phyloP scores from a whole-genome alignment of 2,888 invertebrate genomes.

The Eueremaeus valkanovi region DNA sequence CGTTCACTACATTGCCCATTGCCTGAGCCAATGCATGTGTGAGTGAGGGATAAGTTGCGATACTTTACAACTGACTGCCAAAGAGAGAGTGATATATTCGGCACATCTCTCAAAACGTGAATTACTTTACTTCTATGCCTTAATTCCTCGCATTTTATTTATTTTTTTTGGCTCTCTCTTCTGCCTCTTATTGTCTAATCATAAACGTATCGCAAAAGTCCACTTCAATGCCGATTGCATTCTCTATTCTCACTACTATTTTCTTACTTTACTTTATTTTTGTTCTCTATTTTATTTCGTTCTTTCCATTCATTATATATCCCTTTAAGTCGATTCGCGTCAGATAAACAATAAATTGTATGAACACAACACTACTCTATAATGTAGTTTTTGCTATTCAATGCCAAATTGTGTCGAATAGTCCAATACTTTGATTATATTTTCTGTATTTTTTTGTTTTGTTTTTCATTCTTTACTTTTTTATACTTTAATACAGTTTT shows the following conservation, averaged over 20 bases:
- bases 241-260: background rate
- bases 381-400: too few relatives aligned
- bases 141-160: background rate
- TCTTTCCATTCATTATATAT: conserved; percentile 7
- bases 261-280: background rate
- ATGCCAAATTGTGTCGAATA: too few relatives aligned
- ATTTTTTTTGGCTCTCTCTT: background rate
- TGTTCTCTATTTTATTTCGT: background rate
- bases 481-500: too few relatives aligned
- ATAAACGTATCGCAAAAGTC: conserved; percentile 4
- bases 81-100: background rate
- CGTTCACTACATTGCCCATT: too few relatives aligned
- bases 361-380: background rate
- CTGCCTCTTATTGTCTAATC: background rate
- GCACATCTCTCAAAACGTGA: background rate
- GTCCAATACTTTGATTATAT: background rate
- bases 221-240: background rate
- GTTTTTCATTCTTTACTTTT: background rate
- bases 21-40: background rate
- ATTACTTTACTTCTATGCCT: background rate
- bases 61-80: background rate
- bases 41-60: background rate
- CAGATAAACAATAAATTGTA: conserved; percentile 27
- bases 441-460: background rate
- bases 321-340: conserved; percentile 10